phyloP scores from a whole-genome alignment of 1,140 invertebrate species.

The Ips nitidus region DNA sequence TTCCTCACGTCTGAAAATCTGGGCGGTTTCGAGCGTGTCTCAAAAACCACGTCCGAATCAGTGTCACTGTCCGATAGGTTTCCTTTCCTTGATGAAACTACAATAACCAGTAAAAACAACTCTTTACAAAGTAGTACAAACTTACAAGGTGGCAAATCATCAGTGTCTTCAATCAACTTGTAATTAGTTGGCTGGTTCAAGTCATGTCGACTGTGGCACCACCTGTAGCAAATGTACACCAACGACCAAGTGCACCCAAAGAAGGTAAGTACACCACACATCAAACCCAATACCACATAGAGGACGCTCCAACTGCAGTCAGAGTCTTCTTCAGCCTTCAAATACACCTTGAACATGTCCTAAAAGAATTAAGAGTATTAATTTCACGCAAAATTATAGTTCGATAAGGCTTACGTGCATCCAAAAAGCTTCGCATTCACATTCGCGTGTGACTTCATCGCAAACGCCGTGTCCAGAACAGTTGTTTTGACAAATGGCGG shows the following conservation, averaged over 20 bases:
- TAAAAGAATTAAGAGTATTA: conserved; percentile 19
- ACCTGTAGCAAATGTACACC: conserved; percentile 65
- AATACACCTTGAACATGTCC: conserved; percentile 60
- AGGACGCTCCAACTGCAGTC: conserved; percentile 90
- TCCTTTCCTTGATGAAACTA: conserved; percentile 59
- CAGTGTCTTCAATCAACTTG: conserved; percentile 62
- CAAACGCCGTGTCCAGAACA: conserved; percentile 92
- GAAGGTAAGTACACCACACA: conserved; percentile 65
- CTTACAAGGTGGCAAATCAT: conserved; percentile 59
- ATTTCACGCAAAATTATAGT: background rate
- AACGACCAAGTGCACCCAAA: conserved; percentile 70
- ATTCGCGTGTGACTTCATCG: conserved; percentile 78
- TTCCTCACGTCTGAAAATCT: conserved; percentile 56
- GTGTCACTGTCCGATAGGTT: conserved; percentile 73
- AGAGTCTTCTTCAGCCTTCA: conserved; percentile 61
- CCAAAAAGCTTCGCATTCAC: conserved; percentile 94
- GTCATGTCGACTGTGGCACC: conserved; percentile 56
- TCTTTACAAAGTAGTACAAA: conserved; percentile 28
- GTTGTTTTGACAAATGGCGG: conserved; percentile 86
- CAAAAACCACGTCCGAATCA: conserved; percentile 72
- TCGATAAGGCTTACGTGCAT: conserved; percentile 67
- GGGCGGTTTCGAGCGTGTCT: conserved; percentile 59
- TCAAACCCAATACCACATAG: conserved; percentile 77
- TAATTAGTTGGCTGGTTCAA: conserved; percentile 59
- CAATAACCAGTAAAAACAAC: conserved; percentile 28